Base-by-base conservation (phyloP, 2,888 invertebrate genomes). In the Pycnomerus fuliginosus region DNA sequence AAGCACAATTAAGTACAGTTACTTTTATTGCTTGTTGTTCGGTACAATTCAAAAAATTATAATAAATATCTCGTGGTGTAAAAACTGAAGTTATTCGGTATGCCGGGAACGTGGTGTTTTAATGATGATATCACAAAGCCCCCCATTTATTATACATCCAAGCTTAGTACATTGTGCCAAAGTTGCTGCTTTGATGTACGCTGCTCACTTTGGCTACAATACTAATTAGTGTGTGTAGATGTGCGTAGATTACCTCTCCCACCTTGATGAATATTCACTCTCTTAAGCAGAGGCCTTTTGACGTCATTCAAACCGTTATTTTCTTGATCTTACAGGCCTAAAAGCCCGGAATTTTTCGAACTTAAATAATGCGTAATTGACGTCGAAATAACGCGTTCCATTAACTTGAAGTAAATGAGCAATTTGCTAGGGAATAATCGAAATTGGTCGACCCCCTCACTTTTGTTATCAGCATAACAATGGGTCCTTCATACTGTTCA, bases 141-240 rank as follows among this genome's bases (percentile, higher is more conserved):
- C 55, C 56, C 59, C 62, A 64, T 63, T 60, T 61, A 62, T 64
- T 62, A 63, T 63, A 63, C 62, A 64, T 64, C 64, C 57, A 50
- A 60, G 50, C 54, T 29, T 52, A 8, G 56, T 48, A 52, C 52
- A 51, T 36, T 39, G 54, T 50, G 40, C 46, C 29, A 42, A 52
- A 50, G 52, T 49, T 49, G 50, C 49, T 30, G 44, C 53, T 58
- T 62, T 60, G 58, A 60, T 54, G 59, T 58, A 50, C 50, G 53
- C 47, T 58, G 60, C 57, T 60, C 59, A 56, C 56, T 60, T 59
- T 55, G 56, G 53, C 52, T 52, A 47, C 52, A 58, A 60, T 60
- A 53, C 57, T 62, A 62, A 62, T 62, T 62, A 57, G 49, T 40
- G 51, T 52, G 58, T 57, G 50, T 39, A 56, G 54, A 54, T 56